These are phyloP conservation scores for Telmatochromis sp. DNA, from an alignment of 2,113 vertebrate genomes.

Conservation along the genomic window DNA sequence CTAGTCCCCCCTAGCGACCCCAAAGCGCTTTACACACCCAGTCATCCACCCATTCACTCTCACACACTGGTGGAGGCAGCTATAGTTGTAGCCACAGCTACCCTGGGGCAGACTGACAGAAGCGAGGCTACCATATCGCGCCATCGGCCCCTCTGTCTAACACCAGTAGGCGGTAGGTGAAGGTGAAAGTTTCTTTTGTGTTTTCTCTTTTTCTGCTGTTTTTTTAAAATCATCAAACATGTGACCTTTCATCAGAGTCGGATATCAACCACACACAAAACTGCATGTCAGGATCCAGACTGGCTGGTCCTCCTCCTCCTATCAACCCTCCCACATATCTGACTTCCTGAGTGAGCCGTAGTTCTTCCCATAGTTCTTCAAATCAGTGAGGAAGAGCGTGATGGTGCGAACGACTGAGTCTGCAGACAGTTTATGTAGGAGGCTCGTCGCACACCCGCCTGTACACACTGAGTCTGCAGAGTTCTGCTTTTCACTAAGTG, in stretches of 20 bases:
- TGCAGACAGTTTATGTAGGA: background rate
- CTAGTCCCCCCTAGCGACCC: no score
- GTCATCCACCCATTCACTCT: no score
- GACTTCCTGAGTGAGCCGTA: background rate
- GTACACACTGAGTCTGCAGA: background rate
- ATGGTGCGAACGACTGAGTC: background rate
- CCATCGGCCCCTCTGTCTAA: accelerated
- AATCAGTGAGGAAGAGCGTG: background rate
- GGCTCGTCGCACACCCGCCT: background rate
- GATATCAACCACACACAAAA: no score
- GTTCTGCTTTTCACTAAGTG: background rate
- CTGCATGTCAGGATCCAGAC: background rate
- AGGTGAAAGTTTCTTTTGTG: no score
- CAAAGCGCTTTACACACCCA: no score
- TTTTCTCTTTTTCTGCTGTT: no score
- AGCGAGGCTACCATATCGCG: accelerated
- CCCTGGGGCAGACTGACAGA: no score
- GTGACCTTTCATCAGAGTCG: no score
- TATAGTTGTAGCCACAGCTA: no score
- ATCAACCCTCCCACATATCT: background rate
- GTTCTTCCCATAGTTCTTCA: background rate
- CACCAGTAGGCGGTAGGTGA: no score
- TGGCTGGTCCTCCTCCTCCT: background rate
- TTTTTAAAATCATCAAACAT: accelerated
- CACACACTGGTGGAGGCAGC: no score